phyloP scores from a whole-genome alignment of 2,113 vertebrate species.

The Dromaius novaehollandiae region DNA sequence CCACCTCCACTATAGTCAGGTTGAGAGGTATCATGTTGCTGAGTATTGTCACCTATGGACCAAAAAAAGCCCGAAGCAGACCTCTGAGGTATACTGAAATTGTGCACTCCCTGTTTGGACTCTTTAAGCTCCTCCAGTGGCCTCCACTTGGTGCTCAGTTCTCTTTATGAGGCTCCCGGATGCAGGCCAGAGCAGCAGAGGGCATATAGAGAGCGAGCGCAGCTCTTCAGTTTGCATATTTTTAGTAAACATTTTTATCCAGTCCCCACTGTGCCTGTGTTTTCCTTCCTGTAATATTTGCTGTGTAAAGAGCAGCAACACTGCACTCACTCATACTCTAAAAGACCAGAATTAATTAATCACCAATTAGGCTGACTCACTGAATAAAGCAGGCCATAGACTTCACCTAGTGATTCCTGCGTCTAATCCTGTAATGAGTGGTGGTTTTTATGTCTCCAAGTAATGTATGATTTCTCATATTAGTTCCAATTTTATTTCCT shows the following conservation, averaged over 20 bases:
- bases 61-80: neutral
- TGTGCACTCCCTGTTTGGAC: neutral
- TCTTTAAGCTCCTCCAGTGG: neutral
- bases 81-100: neutral
- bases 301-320: neutral
- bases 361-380: neutral
- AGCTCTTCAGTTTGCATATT: neutral
- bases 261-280: neutral
- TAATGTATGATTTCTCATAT: neutral
- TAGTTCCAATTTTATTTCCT: neutral
- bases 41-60: neutral
- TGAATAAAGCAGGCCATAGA: neutral
- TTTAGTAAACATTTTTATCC: neutral
- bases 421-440: neutral
- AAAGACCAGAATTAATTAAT: neutral
- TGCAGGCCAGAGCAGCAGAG: neutral
- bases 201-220: neutral
- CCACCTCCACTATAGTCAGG: neutral
- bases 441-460: neutral
- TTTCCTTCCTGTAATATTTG: neutral
- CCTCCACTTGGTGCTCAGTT: neutral
- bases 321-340: neutral
- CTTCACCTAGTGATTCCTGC: neutral
- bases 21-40: neutral
- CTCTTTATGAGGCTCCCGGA: neutral